Percentiles rank a stretch among this genome's conserved stretches.
Evolutionary conservation across 2,888 invertebrate species (phyloP).

Genomic region (Lacanobia oleracea): DNA sequence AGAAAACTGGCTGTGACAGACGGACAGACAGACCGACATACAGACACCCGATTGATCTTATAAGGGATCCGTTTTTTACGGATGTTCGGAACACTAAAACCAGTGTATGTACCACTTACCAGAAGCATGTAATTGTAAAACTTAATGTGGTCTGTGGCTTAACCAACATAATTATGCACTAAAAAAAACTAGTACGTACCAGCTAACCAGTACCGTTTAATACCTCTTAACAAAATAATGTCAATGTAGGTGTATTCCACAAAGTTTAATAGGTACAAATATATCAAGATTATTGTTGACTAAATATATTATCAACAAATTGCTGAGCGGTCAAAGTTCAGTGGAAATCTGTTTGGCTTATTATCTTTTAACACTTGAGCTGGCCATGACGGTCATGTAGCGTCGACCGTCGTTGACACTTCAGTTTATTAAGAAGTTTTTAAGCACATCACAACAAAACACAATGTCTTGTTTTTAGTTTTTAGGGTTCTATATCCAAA

Average conservation of each 20-base stretch:
- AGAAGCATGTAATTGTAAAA: background rate
- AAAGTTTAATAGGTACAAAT: constrained; percentile 53
- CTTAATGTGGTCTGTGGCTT: constrained; percentile 10
- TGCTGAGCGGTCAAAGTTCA: constrained; percentile 70
- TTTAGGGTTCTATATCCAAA: background rate
- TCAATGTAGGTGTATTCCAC: constrained; percentile 31
- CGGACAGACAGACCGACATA: too few species aligned
- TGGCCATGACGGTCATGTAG: constrained; percentile 45
- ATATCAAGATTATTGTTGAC: constrained; percentile 69
- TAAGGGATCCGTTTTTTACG: too few species aligned
- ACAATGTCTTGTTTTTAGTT: background rate
- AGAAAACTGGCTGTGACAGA: too few species aligned
- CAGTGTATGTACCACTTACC: too few species aligned
- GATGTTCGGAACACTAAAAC: too few species aligned
- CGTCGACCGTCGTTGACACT: constrained; percentile 20
- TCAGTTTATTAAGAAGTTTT: constrained; percentile 13
- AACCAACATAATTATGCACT: background rate
- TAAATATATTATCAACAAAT: constrained; percentile 66
- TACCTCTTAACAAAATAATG: constrained; percentile 30
- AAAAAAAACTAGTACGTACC: background rate
- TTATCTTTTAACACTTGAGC: constrained; percentile 60
- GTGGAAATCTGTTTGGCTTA: constrained; percentile 69
- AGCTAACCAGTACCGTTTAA: constrained; percentile 22
- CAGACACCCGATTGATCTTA: too few species aligned
- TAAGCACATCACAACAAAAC: constrained; percentile 10